Percentiles rank a stretch among this genome's conserved stretches.
Conservation (phyloP, 2,888 invertebrate genomes). For the Meteorus cinctellus region DNA sequence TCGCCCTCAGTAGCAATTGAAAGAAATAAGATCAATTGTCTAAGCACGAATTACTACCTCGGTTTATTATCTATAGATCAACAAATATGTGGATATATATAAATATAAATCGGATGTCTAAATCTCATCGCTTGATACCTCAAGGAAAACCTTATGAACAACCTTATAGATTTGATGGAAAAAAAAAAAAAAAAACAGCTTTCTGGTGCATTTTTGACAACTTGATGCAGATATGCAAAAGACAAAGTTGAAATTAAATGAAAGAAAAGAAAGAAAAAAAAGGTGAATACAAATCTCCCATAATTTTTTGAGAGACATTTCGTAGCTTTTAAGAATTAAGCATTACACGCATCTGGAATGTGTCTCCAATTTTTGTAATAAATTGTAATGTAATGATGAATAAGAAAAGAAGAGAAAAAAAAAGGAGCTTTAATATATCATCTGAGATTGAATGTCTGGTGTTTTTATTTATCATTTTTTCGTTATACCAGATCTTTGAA, state of each 20-base stretch:
- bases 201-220: neutral
- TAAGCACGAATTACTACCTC: neutral
- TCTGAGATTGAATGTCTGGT: constrained; percentile 12
- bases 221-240: neutral
- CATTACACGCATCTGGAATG: constrained; percentile 53
- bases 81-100: neutral
- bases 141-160: neutral
- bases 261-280: too few species aligned
- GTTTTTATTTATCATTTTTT: constrained; percentile 10
- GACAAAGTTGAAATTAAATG: neutral
- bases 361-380: constrained; percentile 50
- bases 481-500: neutral
- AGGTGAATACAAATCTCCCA: neutral
- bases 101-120: neutral
- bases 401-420: constrained; percentile 36
- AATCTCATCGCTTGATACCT: neutral
- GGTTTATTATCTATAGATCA: neutral
- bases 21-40: neutral
- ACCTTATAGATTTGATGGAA: neutral
- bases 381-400: constrained; percentile 45
- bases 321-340: constrained; percentile 42
- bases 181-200: neutral
- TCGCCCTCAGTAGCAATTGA: neutral
- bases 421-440: constrained; percentile 47
- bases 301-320: constrained; percentile 10